phyloP scores from a whole-genome alignment of 2,888 invertebrate genomes.

The Cephus sareptanus region DNA sequence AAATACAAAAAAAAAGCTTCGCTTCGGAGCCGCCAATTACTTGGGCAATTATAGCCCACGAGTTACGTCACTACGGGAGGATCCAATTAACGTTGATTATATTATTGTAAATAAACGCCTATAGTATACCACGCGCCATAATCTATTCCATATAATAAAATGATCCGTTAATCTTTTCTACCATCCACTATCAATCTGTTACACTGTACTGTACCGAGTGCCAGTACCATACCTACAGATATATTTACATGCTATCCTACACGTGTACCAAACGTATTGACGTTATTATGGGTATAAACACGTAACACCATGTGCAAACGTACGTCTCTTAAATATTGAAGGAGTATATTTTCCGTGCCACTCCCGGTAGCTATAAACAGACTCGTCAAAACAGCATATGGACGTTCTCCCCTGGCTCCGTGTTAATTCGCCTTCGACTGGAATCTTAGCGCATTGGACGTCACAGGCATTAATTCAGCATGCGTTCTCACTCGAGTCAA shows the following conservation, averaged over 20 bases:
- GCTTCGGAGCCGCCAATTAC: conserved; percentile 47
- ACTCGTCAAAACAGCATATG: neutral
- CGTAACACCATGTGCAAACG: neutral
- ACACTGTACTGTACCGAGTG: neutral
- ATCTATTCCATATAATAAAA: neutral
- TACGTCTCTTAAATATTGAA: neutral
- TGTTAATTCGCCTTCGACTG: neutral
- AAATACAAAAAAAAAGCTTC: conserved; percentile 39
- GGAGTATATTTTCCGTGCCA: neutral
- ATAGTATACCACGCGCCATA: conserved; percentile 7
- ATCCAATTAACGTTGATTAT: conserved; percentile 32
- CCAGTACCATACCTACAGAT: neutral
- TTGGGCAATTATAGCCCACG: conserved; percentile 44
- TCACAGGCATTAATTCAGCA: neutral
- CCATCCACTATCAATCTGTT: neutral
- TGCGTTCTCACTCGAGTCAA: neutral
- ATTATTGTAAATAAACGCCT: conserved; percentile 28
- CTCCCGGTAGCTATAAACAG: neutral
- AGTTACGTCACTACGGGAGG: conserved; percentile 28
- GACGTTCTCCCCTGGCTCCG: neutral
- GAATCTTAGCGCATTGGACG: neutral
- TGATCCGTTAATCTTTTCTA: neutral
- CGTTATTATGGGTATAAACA: neutral
- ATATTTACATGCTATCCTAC: neutral
- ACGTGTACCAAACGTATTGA: neutral